Evolutionary conservation across 2,797 vertebrate species (phyloP).

Genomic region (Tolypeutes matacus): DNA sequence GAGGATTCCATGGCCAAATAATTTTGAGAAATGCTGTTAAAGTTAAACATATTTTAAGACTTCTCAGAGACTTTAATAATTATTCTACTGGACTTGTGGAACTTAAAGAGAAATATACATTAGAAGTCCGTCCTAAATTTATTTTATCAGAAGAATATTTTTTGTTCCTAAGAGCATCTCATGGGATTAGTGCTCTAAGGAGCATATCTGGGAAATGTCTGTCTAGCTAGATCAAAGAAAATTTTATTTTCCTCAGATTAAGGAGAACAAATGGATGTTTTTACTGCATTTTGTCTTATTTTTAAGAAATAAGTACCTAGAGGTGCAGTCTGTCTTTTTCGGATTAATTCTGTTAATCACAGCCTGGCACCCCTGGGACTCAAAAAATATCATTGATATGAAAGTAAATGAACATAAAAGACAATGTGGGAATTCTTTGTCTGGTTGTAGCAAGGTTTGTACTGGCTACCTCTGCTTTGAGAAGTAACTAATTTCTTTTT

Average conservation of each 20-base stretch:
- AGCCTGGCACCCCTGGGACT: background rate
- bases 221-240: slow-evolving; percentile 17
- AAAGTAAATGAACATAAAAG: background rate
- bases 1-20: background rate
- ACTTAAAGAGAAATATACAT: background rate
- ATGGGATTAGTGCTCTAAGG: background rate
- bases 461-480: slow-evolving; percentile 41
- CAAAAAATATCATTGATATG: background rate
- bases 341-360: slow-evolving; percentile 52
- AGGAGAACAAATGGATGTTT: slow-evolving; percentile 13
- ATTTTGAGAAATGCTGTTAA: slow-evolving; percentile 16
- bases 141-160: background rate
- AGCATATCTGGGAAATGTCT: background rate
- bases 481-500: slow-evolving; percentile 63
- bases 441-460: background rate
- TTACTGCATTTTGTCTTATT: background rate
- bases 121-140: background rate
- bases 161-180: background rate
- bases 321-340: background rate
- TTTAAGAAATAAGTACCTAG: background rate
- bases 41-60: slow-evolving; percentile 38
- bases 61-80: background rate
- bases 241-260: background rate
- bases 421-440: background rate
- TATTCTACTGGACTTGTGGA: background rate